Percentiles rank a stretch among this genome's conserved stretches.
phyloP scores from a whole-genome alignment of 2,113 vertebrate genomes.

The Aphelocoma coerulescens region DNA sequence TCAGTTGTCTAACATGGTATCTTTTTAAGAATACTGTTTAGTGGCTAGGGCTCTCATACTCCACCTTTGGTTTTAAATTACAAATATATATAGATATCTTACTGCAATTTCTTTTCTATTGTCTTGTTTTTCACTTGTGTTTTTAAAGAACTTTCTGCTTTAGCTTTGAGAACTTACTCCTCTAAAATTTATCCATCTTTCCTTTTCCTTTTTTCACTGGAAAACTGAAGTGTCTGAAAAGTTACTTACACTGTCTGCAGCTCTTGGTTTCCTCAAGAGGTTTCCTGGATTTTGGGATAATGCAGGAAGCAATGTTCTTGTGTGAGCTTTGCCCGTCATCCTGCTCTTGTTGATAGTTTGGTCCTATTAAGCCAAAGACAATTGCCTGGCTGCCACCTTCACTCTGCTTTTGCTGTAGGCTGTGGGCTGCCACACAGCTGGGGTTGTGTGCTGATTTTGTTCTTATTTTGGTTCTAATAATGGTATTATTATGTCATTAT shows the following conservation, averaged over 20 bases:
- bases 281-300: background rate
- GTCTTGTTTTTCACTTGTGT: background rate
- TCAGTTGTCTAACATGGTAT: background rate
- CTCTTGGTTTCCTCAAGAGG: background rate
- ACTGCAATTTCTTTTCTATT: background rate
- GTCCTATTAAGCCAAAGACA: background rate
- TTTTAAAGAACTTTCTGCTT: background rate
- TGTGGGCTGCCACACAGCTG: background rate
- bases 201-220: background rate
- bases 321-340: background rate
- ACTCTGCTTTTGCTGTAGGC: background rate
- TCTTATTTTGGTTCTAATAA: background rate
- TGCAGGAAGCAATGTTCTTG: rapidly evolving
- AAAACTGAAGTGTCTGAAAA: background rate
- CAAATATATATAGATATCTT: background rate
- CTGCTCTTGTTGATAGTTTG: background rate
- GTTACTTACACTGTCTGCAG: background rate
- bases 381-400: background rate
- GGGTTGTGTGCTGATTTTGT: background rate
- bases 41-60: background rate
- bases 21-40: background rate
- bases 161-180: background rate
- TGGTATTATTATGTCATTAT: background rate
- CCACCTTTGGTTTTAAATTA: background rate
- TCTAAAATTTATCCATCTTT: background rate